Evolutionary conservation across 2,113 vertebrate genomes (phyloP).

Genomic region (Morphnarchus princeps): DNA sequence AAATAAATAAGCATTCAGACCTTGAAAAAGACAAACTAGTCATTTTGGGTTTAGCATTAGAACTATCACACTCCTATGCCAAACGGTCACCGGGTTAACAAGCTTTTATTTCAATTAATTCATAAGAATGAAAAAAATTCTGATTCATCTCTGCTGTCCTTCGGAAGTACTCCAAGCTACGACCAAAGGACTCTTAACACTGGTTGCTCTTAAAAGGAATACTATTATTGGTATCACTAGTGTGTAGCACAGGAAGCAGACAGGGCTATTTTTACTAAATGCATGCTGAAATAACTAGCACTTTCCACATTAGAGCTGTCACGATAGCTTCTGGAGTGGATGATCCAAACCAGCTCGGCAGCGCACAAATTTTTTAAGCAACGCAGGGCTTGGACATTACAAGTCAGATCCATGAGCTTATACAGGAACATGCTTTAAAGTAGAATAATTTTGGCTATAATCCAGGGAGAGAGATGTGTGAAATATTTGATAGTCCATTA

Average conservation of each 20-base stretch:
- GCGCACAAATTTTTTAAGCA: not conserved
- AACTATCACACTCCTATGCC: constrained; percentile 1
- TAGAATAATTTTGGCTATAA: not conserved
- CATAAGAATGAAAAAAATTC: constrained; percentile 1
- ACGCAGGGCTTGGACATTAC: not conserved
- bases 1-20: constrained; percentile 67
- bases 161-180: constrained; percentile 28
- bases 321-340: not conserved
- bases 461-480: not conserved
- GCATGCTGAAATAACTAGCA: not conserved
- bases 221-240: not conserved
- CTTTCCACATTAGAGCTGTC: not conserved
- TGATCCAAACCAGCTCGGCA: not conserved
- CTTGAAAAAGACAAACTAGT: constrained; percentile 45
- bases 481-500: not conserved
- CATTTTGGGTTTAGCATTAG: constrained; percentile 29
- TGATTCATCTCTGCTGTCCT: constrained; percentile 36
- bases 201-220: not conserved
- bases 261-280: not conserved
- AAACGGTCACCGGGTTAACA: constrained; percentile 29
- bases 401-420: not conserved
- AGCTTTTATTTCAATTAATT: constrained; percentile 46
- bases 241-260: not conserved
- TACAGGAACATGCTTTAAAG: not conserved
- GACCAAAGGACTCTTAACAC: not conserved